Base-by-base conservation (phyloP, 2,888 invertebrate species). In the Xestia c-nigrum region DNA sequence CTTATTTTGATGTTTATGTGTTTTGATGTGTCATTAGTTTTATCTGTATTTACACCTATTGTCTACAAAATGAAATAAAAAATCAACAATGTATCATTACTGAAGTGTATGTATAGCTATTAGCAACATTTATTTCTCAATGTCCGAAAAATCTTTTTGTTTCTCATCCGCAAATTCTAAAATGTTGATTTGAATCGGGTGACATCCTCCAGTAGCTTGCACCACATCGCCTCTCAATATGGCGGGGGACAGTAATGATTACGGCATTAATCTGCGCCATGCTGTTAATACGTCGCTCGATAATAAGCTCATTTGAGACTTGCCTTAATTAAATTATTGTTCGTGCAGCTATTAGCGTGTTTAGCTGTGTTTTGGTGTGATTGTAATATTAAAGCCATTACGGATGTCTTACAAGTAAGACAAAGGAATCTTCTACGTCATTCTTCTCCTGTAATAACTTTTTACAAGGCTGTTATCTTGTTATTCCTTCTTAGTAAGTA, bases 181-280 rank as follows among this genome's bases (percentile, higher is more conserved):
- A 43, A 43, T 70, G 1, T 1, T 6, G 5, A 5, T 19, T 1
- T 6, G 7, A 40, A 1, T 16, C n/a, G 5, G 9, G 12, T 3
- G 4, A 19, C 43, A 5, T 14, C 10, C 19, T 31, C 57, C 21
- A 16, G 14, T 31, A 9, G 72, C 19, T 84, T 78, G 82, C 21
- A 46, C 74, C 52, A 65, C 63, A 46, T 50, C 69, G 59, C 76
- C 78, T 85, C 85, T 87, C 89, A 89, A 88, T 88, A 89, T 87
- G 85, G 83, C 87, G 80, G 75, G 80, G 86, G 81, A 78, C 83
- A 80, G 81, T 89, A 88, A 91, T 91, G 87, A 90, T 90, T 87
- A 87, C 85, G n/a, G 46, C 78, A 78, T 87, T 85, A 85, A 90
- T 90, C 89, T 82, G 75, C 81, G 64, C 79, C 80, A 78, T 78